Percentiles rank a stretch among this genome's conserved stretches.
These are phyloP conservation scores for Lithophane leautieri DNA, from an alignment of 2,888 invertebrate genomes.

Conservation along the genomic window DNA sequence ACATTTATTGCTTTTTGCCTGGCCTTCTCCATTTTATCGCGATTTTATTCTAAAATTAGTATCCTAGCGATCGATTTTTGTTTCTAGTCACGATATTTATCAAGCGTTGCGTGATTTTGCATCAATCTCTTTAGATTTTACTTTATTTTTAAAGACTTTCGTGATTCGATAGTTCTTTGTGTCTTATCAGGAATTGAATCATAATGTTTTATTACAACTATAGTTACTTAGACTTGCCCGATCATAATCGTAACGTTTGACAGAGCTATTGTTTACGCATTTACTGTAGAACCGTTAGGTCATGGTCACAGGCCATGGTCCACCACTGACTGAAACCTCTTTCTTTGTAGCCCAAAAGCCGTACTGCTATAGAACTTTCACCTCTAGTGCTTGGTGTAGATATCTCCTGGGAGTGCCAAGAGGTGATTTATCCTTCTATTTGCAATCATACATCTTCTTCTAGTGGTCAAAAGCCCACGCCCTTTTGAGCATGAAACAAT, in stretches of 20 bases:
- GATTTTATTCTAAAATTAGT: slow-evolving; percentile 27
- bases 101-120: slow-evolving; percentile 42
- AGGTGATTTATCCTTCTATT: background rate
- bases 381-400: no score
- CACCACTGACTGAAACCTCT: background rate
- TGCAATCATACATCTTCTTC: background rate
- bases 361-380: background rate
- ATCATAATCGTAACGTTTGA: background rate
- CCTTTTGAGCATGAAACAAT: background rate
- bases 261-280: background rate
- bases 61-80: slow-evolving; percentile 21
- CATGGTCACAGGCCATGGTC: background rate
- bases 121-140: slow-evolving; percentile 27
- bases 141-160: slow-evolving; percentile 40
- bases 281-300: background rate
- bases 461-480: background rate
- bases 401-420: background rate
- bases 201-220: background rate
- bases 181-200: slow-evolving; percentile 20
- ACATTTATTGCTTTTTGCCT: slow-evolving; percentile 1
- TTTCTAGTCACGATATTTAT: slow-evolving; percentile 41
- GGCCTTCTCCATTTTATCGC: slow-evolving; percentile 21
- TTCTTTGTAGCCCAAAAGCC: background rate
- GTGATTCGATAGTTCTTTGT: slow-evolving; percentile 34
- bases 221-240: background rate